Conservation (phyloP, 1,140 invertebrate species). For the Trinorchestia longiramus region DNA sequence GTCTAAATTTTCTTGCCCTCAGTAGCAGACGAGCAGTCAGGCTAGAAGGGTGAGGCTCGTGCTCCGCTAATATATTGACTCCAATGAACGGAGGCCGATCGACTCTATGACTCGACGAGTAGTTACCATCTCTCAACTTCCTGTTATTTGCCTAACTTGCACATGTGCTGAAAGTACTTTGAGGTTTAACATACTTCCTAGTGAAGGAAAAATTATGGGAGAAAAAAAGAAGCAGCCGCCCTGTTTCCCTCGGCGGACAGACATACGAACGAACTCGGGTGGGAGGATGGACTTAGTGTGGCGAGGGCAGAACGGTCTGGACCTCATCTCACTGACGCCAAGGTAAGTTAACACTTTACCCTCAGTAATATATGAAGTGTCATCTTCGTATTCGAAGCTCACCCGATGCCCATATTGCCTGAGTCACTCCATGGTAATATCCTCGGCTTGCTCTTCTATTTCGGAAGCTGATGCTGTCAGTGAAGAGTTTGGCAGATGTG, state of each 20-base stretch:
- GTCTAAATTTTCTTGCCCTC: constrained; percentile 21
- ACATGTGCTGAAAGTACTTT: background rate
- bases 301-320: background rate
- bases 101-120: background rate
- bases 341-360: background rate
- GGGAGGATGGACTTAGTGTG: background rate
- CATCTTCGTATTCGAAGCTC: background rate
- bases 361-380: background rate
- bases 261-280: constrained; percentile 36
- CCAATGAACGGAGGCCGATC: background rate
- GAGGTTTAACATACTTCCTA: background rate
- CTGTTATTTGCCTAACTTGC: background rate
- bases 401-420: no score
- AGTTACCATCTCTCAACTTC: background rate
- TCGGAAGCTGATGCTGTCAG: background rate
- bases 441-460: background rate
- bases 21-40: constrained; percentile 36
- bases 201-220: constrained; percentile 15
- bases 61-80: constrained; percentile 2
- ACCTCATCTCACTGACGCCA: background rate
- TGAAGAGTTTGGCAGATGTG: no score
- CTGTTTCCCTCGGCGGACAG: constrained; percentile 15
- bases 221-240: constrained; percentile 31
- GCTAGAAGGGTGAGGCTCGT: background rate
- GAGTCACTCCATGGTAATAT: background rate